Conservation (phyloP, 2,113 vertebrate species). For the Pholis gunnellus region DNA sequence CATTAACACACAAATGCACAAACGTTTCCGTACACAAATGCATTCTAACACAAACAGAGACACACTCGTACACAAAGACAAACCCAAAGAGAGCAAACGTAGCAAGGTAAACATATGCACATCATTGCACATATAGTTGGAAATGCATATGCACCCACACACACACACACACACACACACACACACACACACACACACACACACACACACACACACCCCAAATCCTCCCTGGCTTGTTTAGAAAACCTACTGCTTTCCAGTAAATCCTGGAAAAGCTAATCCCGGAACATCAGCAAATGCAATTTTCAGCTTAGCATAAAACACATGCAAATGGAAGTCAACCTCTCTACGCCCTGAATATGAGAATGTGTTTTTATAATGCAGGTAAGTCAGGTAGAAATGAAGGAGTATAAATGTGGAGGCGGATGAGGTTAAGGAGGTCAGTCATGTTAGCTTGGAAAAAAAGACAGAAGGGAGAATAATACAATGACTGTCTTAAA, state of each 20-base stretch:
- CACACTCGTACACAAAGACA: conserved; percentile 27
- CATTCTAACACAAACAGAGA: conserved; percentile 4
- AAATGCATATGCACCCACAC: conserved; percentile 1
- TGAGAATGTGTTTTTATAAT: conserved; percentile 20
- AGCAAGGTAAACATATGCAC: conserved; percentile 48
- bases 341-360: conserved; percentile 30
- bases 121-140: conserved; percentile 25
- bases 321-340: conserved; percentile 66
- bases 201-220: conserved; percentile 43
- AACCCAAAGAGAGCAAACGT: conserved; percentile 41
- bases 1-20: background rate
- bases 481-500: background rate
- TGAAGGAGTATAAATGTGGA: background rate
- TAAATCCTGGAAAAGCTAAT: conserved; percentile 77
- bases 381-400: conserved; percentile 16
- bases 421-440: background rate
- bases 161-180: conserved; percentile 23
- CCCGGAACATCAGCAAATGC: conserved; percentile 76
- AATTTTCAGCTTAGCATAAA: conserved; percentile 77
- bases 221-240: conserved; percentile 72
- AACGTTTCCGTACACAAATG: background rate
- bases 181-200: conserved; percentile 35
- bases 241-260: conserved; percentile 64
- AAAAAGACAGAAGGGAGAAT: background rate
- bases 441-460: background rate